These are phyloP conservation scores for Euborellia annulipes DNA, from an alignment of 1,140 invertebrate species.

Conservation along the genomic window DNA sequence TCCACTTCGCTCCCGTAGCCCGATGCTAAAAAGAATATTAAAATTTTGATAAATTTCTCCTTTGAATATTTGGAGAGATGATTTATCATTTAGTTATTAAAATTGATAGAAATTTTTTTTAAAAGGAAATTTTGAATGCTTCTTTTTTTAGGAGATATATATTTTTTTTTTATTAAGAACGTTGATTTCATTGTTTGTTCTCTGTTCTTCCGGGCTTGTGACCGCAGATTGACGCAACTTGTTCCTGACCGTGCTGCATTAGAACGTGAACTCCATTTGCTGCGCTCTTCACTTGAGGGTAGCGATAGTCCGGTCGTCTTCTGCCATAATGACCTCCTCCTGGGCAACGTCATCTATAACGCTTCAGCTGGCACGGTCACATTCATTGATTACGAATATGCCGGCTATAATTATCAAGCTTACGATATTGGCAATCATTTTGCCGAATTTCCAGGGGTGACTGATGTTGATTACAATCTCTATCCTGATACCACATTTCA, in stretches of 20 bases:
- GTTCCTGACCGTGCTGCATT: slow-evolving; percentile 49
- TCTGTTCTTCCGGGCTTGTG: too few relatives aligned
- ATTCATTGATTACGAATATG: slow-evolving; percentile 98
- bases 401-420: slow-evolving; percentile 82
- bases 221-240: slow-evolving; percentile 49
- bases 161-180: too few relatives aligned
- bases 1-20: too few relatives aligned
- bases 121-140: too few relatives aligned
- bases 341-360: slow-evolving; percentile 84
- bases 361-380: slow-evolving; percentile 50
- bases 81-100: too few relatives aligned
- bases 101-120: too few relatives aligned
- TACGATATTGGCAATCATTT: slow-evolving; percentile 98
- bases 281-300: slow-evolving; percentile 47
- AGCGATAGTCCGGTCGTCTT: slow-evolving; percentile 76
- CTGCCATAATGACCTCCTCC: slow-evolving; percentile 92
- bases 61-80: too few relatives aligned
- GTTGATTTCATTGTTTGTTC: too few relatives aligned
- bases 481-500: slow-evolving; percentile 74
- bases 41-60: too few relatives aligned
- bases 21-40: too few relatives aligned
- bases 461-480: slow-evolving; percentile 52
- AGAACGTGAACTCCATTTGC: slow-evolving; percentile 45
- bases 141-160: too few relatives aligned
- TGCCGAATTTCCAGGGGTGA: slow-evolving; percentile 76